Percentiles rank a stretch among this genome's conserved stretches.
Evolutionary conservation across 2,113 vertebrate species (phyloP).

Genomic region (Phylloscopus whistleri): DNA sequence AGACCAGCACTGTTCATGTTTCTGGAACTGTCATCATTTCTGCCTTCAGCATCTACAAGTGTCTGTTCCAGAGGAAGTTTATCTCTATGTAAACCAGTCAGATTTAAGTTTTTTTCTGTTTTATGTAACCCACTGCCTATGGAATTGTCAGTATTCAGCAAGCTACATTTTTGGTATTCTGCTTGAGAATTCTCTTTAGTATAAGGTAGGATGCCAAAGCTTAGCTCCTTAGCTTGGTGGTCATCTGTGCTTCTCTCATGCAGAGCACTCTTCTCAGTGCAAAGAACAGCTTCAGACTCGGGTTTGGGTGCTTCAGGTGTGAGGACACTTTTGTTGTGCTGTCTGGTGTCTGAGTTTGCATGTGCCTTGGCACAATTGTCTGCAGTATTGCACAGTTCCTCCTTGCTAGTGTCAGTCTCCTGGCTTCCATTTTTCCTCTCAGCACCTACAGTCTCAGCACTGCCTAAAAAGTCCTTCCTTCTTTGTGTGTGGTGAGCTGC

Average conservation of each 20-base stretch:
- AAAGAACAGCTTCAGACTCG: conserved; percentile 3
- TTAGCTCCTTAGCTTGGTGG: conserved; percentile 27
- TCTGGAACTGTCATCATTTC: not conserved
- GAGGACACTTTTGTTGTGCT: conserved; percentile 9
- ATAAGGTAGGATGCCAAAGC: not conserved
- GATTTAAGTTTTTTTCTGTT: conserved; percentile 4
- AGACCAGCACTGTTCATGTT: not conserved
- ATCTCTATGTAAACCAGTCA: not conserved
- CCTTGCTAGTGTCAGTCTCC: not conserved
- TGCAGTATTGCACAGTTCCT: not conserved
- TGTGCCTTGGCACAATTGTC: conserved; percentile 1
- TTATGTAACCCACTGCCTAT: conserved; percentile 7
- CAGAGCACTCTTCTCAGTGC: not conserved
- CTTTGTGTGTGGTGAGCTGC: not conserved
- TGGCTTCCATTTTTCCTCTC: conserved; percentile 1
- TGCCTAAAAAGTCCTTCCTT: conserved; percentile 26
- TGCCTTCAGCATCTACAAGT: not conserved
- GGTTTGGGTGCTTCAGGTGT: conserved; percentile 5
- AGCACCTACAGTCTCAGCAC: not conserved
- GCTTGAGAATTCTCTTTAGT: conserved; percentile 43
- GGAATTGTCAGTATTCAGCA: not conserved
- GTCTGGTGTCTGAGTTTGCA: not conserved
- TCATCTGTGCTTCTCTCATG: conserved; percentile 35
- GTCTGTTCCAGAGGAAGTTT: conserved; percentile 9
- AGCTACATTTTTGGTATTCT: conserved; percentile 19